These are phyloP conservation scores for Sarotherodon lohbergeri DNA, from an alignment of 2,113 vertebrate species.

Conservation along the genomic window DNA sequence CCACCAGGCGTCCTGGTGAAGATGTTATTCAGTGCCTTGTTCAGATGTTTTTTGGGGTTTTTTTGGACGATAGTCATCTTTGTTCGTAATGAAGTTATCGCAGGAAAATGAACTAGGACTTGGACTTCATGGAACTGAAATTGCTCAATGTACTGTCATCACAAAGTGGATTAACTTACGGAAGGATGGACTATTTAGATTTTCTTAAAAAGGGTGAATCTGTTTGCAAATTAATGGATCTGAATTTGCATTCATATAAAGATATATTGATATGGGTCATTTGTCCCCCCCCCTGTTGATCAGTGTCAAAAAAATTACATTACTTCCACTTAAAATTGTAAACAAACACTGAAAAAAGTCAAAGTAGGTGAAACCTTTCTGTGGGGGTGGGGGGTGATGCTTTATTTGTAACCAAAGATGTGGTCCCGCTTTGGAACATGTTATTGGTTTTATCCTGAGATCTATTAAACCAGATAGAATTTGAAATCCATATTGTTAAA, in stretches of 20 bases:
- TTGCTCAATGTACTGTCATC: background rate
- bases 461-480: slow-evolving; percentile 42
- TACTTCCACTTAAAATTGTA: background rate
- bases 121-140: background rate
- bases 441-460: slow-evolving; percentile 49
- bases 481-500: slow-evolving; percentile 11
- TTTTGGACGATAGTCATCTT: background rate
- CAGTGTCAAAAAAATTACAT: background rate
- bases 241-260: background rate
- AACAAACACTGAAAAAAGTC: slow-evolving; percentile 5
- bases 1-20: background rate
- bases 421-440: slow-evolving; percentile 55
- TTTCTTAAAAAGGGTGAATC: background rate
- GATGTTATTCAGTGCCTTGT: slow-evolving; percentile 45
- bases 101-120: background rate
- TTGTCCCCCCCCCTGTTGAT: background rate
- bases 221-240: background rate
- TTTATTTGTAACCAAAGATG: slow-evolving; percentile 70
- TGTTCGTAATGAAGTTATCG: background rate
- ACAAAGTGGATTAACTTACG: background rate
- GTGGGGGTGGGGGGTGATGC: slow-evolving; percentile 12
- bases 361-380: slow-evolving; percentile 15
- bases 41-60: background rate
- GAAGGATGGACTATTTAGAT: background rate
- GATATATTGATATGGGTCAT: background rate